Conservation (phyloP, 2,113 vertebrate genomes). For the Rhodinocichla rosea region DNA sequence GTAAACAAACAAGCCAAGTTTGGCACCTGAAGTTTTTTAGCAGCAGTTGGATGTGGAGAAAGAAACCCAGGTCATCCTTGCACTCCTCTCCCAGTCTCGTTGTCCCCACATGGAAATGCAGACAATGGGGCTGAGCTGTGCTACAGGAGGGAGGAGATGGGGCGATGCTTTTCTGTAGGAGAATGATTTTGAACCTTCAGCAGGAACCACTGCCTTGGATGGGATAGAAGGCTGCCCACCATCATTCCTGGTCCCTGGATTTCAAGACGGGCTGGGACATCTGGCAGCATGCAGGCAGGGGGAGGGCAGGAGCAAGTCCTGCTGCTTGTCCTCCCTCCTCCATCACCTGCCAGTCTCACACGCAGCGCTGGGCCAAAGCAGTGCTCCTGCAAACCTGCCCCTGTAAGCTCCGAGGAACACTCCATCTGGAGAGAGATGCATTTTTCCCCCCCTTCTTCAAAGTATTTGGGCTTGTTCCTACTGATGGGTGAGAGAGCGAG, state of each 20-base stretch:
- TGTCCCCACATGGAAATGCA: neutral
- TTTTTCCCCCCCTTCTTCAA: neutral
- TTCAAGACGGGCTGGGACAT: rapidly evolving
- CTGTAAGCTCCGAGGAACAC: rapidly evolving
- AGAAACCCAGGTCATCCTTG: neutral
- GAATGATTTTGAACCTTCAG: neutral
- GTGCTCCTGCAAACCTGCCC: neutral
- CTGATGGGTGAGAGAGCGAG: neutral
- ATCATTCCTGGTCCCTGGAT: neutral
- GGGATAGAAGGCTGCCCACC: neutral
- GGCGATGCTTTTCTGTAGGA: neutral
- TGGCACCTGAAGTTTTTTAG: neutral
- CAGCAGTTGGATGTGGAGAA: rapidly evolving
- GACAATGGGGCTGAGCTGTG: neutral
- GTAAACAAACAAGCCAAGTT: neutral
- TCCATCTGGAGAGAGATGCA: neutral
- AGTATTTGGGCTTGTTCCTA: neutral
- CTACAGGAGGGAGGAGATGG: neutral
- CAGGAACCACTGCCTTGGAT: rapidly evolving
- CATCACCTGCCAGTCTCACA: rapidly evolving
- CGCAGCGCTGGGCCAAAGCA: rapidly evolving
- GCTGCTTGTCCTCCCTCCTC: neutral
- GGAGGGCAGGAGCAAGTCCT: neutral
- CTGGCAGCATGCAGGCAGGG: neutral
- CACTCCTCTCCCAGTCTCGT: neutral